phyloP scores from a whole-genome alignment of 2,888 invertebrate genomes.

The Lymantria dispar region DNA sequence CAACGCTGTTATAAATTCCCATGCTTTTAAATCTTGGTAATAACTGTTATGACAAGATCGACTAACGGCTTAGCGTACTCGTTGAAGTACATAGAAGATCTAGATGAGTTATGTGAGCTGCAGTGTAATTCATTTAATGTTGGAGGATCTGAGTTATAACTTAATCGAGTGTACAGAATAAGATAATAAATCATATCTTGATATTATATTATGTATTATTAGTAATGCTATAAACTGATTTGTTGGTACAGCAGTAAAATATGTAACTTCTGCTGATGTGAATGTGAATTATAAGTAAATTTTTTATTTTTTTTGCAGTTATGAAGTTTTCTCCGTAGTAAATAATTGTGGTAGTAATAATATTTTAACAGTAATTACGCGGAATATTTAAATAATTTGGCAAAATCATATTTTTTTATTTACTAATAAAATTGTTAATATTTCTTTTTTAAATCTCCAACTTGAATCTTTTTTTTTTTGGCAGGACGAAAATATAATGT shows the following conservation, averaged over 20 bases:
- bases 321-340: no score
- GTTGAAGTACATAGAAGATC: slow-evolving; percentile 2
- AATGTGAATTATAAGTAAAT: no score
- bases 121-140: background rate
- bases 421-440: no score
- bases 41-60: slow-evolving; percentile 3
- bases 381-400: no score
- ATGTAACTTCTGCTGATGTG: no score
- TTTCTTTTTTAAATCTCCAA: no score
- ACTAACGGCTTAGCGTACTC: slow-evolving; percentile 4
- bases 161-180: background rate
- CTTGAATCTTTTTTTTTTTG: no score
- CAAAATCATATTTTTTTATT: no score
- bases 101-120: background rate
- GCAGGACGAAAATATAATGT: no score
- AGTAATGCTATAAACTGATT: slow-evolving; percentile 2
- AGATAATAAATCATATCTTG: background rate
- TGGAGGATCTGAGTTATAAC: background rate
- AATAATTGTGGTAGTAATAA: no score
- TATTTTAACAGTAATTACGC: no score
- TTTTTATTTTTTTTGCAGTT: no score
- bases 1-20: slow-evolving; percentile 1
- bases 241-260: slow-evolving; percentile 11
- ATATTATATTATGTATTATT: background rate
- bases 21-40: slow-evolving; percentile 1